phyloP scores from a whole-genome alignment of 2,797 vertebrate genomes.

The Eulemur coronatus region DNA sequence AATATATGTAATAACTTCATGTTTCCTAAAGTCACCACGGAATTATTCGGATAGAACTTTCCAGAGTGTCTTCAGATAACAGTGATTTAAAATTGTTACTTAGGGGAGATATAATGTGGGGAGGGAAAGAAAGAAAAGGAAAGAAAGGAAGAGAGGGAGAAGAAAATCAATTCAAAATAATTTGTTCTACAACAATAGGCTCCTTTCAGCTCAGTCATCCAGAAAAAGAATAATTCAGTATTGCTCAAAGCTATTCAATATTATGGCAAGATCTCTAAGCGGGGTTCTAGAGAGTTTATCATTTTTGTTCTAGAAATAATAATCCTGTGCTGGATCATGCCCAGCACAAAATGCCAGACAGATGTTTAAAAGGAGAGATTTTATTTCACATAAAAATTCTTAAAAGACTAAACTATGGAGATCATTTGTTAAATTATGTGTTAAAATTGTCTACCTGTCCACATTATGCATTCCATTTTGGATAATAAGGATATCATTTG shows the following conservation, averaged over 20 bases:
- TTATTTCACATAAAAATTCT: slow-evolving; percentile 74
- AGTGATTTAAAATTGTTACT: slow-evolving; percentile 5
- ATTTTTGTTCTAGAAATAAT: not conserved
- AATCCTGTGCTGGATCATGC: not conserved
- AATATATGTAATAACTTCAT: not conserved
- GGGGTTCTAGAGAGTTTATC: not conserved
- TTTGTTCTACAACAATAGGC: not conserved
- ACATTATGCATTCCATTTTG: slow-evolving; percentile 66
- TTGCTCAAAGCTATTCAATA: not conserved
- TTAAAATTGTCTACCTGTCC: slow-evolving; percentile 60
- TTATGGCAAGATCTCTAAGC: not conserved
- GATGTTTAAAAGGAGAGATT: slow-evolving; percentile 51
- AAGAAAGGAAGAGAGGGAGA: not conserved
- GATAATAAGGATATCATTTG: slow-evolving; percentile 38
- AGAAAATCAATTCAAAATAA: not conserved
- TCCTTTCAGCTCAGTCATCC: not conserved
- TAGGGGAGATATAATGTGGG: not conserved
- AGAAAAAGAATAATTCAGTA: slow-evolving; percentile 11
- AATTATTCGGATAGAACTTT: not conserved
- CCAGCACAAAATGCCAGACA: not conserved
- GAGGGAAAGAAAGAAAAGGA: not conserved
- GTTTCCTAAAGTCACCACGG: not conserved
- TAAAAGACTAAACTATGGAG: slow-evolving; percentile 65
- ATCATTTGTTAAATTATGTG: not conserved
- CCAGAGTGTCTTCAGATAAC: not conserved